Evolutionary conservation across 2,113 vertebrate species (phyloP), one percentile per base, ranked within the genome.

Genomic region (Colossoma macropomum): DNA sequence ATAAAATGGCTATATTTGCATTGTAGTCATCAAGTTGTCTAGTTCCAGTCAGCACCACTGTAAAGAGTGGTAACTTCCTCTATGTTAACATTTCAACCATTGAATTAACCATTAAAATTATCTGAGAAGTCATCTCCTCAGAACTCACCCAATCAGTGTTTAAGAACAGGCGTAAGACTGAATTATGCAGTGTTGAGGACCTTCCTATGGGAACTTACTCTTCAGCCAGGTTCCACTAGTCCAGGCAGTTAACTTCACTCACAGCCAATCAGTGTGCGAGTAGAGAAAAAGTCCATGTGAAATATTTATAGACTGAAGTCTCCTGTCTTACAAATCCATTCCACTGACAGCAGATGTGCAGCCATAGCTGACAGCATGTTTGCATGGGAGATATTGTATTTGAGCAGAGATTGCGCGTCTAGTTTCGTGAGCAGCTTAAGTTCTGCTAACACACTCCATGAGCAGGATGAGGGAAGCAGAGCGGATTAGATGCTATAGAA

Each of bases 401-500:
- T 71, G 78, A 80, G 70, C 56, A 52, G 69, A 73, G 68, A 63
- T 41, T 73, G 65, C 63, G 28, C 17, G n/a, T 52, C 21, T 27
- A 50, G 25, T n/a, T 41, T 65, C 60, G 56, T 74, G 79, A 65
- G 56, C 28, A 60, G 56, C 78, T 80, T 80, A 80, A 56, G 34
- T 71, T 72, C 52, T 72, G 79, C 34, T 54, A 79, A 80, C 54
- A 66, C 80, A 75, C 80, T 75, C 80, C n/a, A 23, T n/a, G 59
- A 63, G 78, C 66, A 80, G 78, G 32, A 79, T 54, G 63, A 79
- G 45, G 45, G 52, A 48, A 80, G 52, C 52, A 74, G 79, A 27
- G 80, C 28, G 80, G 80, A 81, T 75, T 81, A 81, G 41, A 65
- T 38, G 45, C 59, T 65, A 54, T 75, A 45, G 78, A 72, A 80